A percentile compares a stretch with the other conserved stretches of the same genome.
Evolutionary conservation across 1,140 invertebrate species (phyloP).

Genomic region (Magallana gigas): DNA sequence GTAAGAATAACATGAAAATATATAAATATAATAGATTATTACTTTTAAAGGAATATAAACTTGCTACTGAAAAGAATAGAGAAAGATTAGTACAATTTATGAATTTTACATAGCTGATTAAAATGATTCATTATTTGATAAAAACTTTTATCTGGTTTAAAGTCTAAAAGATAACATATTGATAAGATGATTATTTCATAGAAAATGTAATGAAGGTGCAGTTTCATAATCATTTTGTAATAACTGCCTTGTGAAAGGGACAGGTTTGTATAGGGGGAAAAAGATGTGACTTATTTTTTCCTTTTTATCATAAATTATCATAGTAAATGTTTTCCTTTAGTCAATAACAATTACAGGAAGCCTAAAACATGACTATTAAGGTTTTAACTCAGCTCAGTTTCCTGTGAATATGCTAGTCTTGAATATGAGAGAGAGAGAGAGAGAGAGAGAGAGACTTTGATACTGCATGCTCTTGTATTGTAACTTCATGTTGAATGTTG

Average conservation of each 20-base stretch:
- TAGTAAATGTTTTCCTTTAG: background rate
- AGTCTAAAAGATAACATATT: conserved; percentile 7
- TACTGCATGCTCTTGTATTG: no score
- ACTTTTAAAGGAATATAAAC: no score
- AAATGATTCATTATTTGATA: background rate
- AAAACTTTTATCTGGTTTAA: background rate
- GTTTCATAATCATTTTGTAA: background rate
- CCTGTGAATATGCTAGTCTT: background rate
- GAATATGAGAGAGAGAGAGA: background rate
- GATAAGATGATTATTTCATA: background rate
- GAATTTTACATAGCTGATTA: no score
- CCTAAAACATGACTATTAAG: background rate
- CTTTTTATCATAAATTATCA: background rate
- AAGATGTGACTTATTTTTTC: background rate
- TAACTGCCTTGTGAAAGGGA: background rate
- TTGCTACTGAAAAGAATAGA: no score
- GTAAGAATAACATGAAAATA: no score
- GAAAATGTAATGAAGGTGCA: background rate
- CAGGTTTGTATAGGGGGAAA: background rate
- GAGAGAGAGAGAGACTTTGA: background rate
- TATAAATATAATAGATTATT: no score
- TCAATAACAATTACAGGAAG: background rate
- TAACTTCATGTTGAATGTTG: background rate
- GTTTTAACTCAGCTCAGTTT: background rate
- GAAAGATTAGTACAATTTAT: no score